These are phyloP conservation scores for Thinocorus orbignyianus DNA, from an alignment of 2,113 vertebrate genomes.

Conservation along the genomic window DNA sequence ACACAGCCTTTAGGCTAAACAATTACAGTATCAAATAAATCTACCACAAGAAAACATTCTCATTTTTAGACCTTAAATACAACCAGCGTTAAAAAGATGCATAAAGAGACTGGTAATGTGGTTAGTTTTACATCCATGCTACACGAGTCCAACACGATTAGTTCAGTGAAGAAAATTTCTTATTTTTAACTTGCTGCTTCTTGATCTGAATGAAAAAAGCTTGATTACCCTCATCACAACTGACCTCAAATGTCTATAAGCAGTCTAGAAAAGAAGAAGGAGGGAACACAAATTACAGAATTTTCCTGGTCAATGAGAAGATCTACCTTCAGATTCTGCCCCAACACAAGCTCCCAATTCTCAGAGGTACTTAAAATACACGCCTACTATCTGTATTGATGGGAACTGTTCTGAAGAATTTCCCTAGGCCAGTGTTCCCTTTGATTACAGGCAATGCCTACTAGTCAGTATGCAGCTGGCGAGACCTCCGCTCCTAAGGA, in stretches of 20 bases:
- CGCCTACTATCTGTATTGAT: background rate
- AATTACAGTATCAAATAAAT: constrained; percentile 16
- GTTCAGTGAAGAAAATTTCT: background rate
- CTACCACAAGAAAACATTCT: background rate
- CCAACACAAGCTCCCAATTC: background rate
- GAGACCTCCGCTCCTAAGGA: background rate
- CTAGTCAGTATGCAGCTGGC: background rate
- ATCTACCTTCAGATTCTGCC: background rate
- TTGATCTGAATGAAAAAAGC: background rate
- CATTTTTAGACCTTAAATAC: background rate
- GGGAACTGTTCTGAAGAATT: background rate
- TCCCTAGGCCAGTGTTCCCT: background rate
- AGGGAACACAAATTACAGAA: background rate
- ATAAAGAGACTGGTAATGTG: background rate
- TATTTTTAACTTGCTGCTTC: background rate
- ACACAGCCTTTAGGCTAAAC: background rate
- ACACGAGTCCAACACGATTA: background rate
- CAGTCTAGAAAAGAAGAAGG: background rate
- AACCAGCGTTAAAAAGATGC: background rate
- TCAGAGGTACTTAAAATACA: background rate
- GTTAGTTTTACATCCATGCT: background rate
- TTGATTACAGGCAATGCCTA: background rate
- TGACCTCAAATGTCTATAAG: background rate
- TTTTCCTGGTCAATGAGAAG: background rate
- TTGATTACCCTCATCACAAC: background rate